Conservation (phyloP, 2,113 vertebrate species). For the Thamnaconus septentrionalis region DNA sequence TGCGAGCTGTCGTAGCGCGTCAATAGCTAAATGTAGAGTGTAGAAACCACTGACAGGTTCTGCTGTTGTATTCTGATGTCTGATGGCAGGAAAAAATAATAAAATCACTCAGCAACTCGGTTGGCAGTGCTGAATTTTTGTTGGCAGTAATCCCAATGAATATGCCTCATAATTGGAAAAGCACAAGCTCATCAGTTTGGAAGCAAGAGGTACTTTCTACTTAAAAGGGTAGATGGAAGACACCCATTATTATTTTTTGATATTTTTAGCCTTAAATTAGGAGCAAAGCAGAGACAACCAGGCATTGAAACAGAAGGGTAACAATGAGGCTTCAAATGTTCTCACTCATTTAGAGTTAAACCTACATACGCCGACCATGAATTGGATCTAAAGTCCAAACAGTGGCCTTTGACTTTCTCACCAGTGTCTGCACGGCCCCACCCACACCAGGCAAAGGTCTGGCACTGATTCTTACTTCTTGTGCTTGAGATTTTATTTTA, state of each 20-base stretch:
- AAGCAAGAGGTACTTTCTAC: neutral
- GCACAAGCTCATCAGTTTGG: neutral
- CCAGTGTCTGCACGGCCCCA: neutral
- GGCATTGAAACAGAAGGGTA: neutral
- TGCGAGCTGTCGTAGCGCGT: too few species aligned
- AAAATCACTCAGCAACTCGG: neutral
- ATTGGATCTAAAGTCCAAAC: too few species aligned
- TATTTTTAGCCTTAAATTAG: too few species aligned
- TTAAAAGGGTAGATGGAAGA: neutral
- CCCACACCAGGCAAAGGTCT: slow-evolving; percentile 12
- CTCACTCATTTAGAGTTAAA: too few species aligned
- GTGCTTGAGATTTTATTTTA: slow-evolving; percentile 64
- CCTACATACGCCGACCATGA: too few species aligned
- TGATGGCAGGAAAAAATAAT: too few species aligned
- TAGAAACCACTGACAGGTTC: too few species aligned
- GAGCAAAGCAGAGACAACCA: too few species aligned
- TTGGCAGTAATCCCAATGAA: slow-evolving; percentile 6
- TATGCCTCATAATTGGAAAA: neutral
- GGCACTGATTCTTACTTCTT: slow-evolving; percentile 42
- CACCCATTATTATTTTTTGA: too few species aligned
- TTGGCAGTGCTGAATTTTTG: neutral
- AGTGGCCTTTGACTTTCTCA: neutral
- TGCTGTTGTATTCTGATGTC: too few species aligned
- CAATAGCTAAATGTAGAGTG: too few species aligned
- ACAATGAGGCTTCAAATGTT: neutral